These are phyloP conservation scores for Darevskia nairensis DNA, from an alignment of 2,797 vertebrate genomes.

Conservation along the genomic window DNA sequence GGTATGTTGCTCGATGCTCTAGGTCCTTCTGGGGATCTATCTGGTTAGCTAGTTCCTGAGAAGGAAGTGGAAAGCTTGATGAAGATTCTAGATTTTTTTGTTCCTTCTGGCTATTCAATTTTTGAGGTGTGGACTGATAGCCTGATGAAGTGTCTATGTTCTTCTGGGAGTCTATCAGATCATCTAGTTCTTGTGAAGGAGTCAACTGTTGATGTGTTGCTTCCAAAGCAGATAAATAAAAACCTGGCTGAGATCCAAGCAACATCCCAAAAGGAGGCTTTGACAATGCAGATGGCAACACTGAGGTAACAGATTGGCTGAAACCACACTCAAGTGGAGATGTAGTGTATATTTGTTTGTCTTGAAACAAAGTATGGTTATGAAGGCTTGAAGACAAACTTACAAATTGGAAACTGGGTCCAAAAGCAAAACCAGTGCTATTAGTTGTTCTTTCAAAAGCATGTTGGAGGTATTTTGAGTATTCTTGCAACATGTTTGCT, in stretches of 20 bases:
- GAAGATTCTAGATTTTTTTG: conserved; percentile 85
- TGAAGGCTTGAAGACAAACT: conserved; percentile 89
- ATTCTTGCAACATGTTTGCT: conserved; percentile 93
- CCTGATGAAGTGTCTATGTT: conserved; percentile 86
- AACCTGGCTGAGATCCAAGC: conserved; percentile 91
- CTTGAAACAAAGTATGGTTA: conserved; percentile 91
- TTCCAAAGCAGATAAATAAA: conserved; percentile 93
- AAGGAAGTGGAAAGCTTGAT: conserved; percentile 87
- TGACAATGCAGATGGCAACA: conserved; percentile 90
- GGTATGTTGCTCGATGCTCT: conserved; percentile 91
- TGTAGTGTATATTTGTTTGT: conserved; percentile 93
- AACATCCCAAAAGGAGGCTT: conserved; percentile 98
- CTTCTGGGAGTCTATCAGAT: conserved; percentile 96
- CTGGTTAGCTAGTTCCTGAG: conserved; percentile 90
- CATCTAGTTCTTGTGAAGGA: conserved; percentile 98
- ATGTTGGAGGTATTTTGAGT: conserved; percentile 98
- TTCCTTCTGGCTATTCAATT: conserved; percentile 91
- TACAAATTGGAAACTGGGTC: conserved; percentile 91
- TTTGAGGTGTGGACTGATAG: conserved; percentile 91
- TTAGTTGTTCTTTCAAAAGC: conserved; percentile 98
- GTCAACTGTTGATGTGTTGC: conserved; percentile 96
- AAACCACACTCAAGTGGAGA: conserved; percentile 95
- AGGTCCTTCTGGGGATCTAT: conserved; percentile 92
- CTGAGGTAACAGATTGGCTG: conserved; percentile 92
- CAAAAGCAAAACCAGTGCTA: conserved; percentile 90